Evolutionary conservation across 2,113 vertebrate species (phyloP).

Genomic region (Mobula birostris): DNA sequence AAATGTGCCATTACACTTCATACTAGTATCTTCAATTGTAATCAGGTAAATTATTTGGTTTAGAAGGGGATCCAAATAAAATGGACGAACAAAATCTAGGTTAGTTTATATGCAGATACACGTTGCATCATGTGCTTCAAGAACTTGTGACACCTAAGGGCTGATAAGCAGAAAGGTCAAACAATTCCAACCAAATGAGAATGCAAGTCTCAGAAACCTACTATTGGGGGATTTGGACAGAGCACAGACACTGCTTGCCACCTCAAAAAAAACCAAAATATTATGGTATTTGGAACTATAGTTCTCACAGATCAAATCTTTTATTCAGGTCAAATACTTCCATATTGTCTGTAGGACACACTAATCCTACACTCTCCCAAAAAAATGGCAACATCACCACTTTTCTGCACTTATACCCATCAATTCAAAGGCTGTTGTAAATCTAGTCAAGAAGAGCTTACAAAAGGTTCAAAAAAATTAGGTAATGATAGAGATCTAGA

Average conservation of each 20-base stretch:
- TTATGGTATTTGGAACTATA: background rate
- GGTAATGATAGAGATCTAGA: too few relatives aligned
- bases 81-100: background rate
- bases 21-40: background rate
- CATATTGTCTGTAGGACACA: background rate
- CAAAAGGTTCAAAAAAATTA: too few relatives aligned
- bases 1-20: constrained; percentile 28
- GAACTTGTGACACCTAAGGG: background rate
- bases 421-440: too few relatives aligned
- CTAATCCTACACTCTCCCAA: background rate
- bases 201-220: background rate
- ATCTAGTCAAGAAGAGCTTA: too few relatives aligned
- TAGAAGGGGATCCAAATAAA: background rate
- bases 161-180: background rate
- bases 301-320: background rate
- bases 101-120: background rate
- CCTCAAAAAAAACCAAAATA: background rate
- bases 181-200: background rate
- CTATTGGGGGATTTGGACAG: background rate
- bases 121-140: too few relatives aligned
- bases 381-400: background rate
- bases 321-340: background rate
- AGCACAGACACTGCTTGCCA: background rate
- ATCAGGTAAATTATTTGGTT: background rate
- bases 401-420: too few relatives aligned